Evolutionary conservation across 1,140 invertebrate species (phyloP).

Genomic region (Hycleus cichorii): DNA sequence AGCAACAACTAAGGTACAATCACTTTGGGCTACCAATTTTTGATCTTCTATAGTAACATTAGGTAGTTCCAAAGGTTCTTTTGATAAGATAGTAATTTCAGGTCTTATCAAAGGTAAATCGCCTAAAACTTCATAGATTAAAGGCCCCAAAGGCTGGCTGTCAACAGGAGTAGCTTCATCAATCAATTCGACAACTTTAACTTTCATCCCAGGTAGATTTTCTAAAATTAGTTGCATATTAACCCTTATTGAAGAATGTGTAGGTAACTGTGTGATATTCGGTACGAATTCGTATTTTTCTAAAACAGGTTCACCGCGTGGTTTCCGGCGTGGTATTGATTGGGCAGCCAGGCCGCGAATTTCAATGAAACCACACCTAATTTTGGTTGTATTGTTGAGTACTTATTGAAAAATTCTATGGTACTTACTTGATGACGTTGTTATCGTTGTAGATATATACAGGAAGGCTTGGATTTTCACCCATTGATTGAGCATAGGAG

Average conservation of each 20-base stretch:
- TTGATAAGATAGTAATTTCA: conserved; percentile 44
- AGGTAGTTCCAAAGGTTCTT: conserved; percentile 45
- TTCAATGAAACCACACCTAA: conserved; percentile 72
- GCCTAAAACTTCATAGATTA: conserved; percentile 49
- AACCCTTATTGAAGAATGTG: conserved; percentile 43
- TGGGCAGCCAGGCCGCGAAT: conserved; percentile 74
- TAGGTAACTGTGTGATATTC: conserved; percentile 44
- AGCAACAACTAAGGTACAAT: conserved; percentile 49
- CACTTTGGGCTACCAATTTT: conserved; percentile 50
- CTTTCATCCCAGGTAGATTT: conserved; percentile 58
- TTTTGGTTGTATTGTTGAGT: conserved; percentile 25
- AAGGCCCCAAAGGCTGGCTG: conserved; percentile 43
- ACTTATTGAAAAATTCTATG: neutral
- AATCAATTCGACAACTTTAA: conserved; percentile 63
- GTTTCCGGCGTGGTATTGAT: conserved; percentile 60
- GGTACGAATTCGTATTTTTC: conserved; percentile 73
- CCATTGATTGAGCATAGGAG: conserved; percentile 38
- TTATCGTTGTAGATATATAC: neutral
- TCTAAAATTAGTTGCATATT: conserved; percentile 70
- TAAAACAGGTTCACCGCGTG: conserved; percentile 56
- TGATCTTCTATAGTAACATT: conserved; percentile 54
- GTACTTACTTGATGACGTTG: neutral
- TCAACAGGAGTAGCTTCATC: conserved; percentile 44
- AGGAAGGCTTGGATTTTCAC: neutral
- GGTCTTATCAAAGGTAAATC: conserved; percentile 55